Base-by-base conservation (phyloP, 92 coral and sea anemone genomes). In the Zoanthus sansibaricus region DNA sequence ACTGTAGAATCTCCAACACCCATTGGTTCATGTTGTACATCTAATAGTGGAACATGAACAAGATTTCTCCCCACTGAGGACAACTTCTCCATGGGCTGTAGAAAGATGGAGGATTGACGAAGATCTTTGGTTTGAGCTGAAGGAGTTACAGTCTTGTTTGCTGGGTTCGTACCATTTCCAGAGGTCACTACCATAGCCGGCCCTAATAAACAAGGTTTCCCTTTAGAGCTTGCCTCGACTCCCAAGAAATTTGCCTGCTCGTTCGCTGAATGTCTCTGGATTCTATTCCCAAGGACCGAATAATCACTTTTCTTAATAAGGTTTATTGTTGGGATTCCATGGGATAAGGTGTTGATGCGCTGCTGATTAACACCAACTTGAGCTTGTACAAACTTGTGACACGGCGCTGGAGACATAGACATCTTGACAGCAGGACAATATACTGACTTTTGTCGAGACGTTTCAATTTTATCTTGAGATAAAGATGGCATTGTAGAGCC, bases 341-440 rank as follows among this genome's bases (percentile, higher is more conserved):
- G 72, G 4, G 52, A 4, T 46, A 78, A 31, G 21, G 52, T n/a
- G 69, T 25, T 9, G 32, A 30, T 20, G 37, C 70, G 47, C 17
- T 15, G 31, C 12, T 33, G 83, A 33, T 61, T 33, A 42, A 37
- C 72, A 46, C 46, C 51, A 0, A 32, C 37, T 37, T 21, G 83
- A 18, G 21, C 31, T 9, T 78, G 56, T 8, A 14, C 71, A 20
- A 49, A 7, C 17, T n/a, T 78, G 12, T 78, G 71, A 58, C 71
- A 3, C 20, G 56, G 83, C 32, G 11, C 52, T 9, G 58, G 7
- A 58, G 83, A 51, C 44, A n/a, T 31, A 14, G 44, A 52, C 2
- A 42, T 55, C 33, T 62, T 77, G 68, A 48, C 55, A 6, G 18
- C 83, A 32, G 83, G 83, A 69, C 66, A 42, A 32, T 58, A 71